Base-by-base conservation (phyloP, 2,888 invertebrate species). In the Drymonia ruficornis region DNA sequence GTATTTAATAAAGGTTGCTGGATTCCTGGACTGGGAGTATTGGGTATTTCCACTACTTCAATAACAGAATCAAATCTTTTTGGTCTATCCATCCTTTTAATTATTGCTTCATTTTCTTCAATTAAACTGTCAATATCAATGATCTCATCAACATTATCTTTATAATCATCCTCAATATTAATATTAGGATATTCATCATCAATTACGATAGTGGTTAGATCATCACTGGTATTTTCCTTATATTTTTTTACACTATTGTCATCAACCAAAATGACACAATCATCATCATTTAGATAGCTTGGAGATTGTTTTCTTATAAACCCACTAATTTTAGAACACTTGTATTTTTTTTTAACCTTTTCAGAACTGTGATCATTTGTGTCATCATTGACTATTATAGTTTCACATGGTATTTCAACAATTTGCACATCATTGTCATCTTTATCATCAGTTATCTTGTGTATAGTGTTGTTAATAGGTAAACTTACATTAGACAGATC, bases 101-200 rank as follows among this genome's bases (percentile, higher is more conserved):
- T 56, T 46, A 81, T 57, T n/a, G 66, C 59, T 55, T 64, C 61
- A 64, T 75, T 81, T 58, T 76, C 67, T 56, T 76, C 78, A 51
- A 85, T 72, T 4, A 83, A 49, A 45, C 76, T 69, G 61, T 85
- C 83, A 57, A 83, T 55, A 74, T 81, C 74, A 50, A 78, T 73
- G 11, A 78, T 53, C 53, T 78, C 77, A 16, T 50, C 28, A n/a
- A 40, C 11, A 19, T 57, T 52, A 44, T 16, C 18, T 16, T 18
- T 40, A 19, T 18, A 43, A 19, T 38, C 38, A 31, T 51, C 29
- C 43, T 52, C 49, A 2, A 34, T 45, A 18, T 56, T 43, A 43
- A 65, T 50, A n/a, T 15, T 31, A 52, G 54, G 53, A 36, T 67
- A 67, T 2, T 61, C 63, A 52, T 77, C 69, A 64, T 72, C 65